These are phyloP conservation scores for Campodea augens DNA, from an alignment of 1,140 invertebrate species.

Conservation along the genomic window DNA sequence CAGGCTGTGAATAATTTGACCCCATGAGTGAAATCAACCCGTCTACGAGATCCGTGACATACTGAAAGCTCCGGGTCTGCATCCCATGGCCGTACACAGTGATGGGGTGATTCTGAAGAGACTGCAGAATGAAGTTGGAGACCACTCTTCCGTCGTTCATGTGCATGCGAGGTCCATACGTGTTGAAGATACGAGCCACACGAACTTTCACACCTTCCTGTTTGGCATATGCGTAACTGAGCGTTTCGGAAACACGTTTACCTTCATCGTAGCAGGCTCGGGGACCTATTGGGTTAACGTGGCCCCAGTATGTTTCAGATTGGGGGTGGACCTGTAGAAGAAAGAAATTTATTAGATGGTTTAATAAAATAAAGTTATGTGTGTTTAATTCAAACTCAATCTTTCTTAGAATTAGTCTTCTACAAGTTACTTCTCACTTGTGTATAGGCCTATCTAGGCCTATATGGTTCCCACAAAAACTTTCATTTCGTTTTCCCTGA, in stretches of 20 bases:
- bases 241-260: conserved; percentile 88
- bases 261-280: conserved; percentile 98
- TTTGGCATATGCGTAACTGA: conserved; percentile 92
- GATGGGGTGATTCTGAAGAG: conserved; percentile 81
- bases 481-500: no score
- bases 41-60: conserved; percentile 91
- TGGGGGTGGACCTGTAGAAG: conserved; percentile 95
- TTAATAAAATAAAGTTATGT: no score
- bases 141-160: conserved; percentile 97
- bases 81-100: conserved; percentile 91
- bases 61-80: conserved; percentile 96
- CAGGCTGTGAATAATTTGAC: conserved; percentile 78
- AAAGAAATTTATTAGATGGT: no score
- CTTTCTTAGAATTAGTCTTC: no score
- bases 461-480: no score
- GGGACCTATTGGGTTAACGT: conserved; percentile 95
- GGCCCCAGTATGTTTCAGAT: conserved; percentile 90
- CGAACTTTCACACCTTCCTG: conserved; percentile 88
- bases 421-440: no score
- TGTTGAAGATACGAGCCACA: conserved; percentile 97
- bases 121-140: conserved; percentile 96
- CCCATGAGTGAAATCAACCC: conserved; percentile 85
- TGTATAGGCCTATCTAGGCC: no score
- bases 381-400: no score
- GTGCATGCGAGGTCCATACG: conserved; percentile 98